These are phyloP conservation scores for Marmota monax DNA, from an alignment of 2,113 vertebrate species.

Conservation along the genomic window DNA sequence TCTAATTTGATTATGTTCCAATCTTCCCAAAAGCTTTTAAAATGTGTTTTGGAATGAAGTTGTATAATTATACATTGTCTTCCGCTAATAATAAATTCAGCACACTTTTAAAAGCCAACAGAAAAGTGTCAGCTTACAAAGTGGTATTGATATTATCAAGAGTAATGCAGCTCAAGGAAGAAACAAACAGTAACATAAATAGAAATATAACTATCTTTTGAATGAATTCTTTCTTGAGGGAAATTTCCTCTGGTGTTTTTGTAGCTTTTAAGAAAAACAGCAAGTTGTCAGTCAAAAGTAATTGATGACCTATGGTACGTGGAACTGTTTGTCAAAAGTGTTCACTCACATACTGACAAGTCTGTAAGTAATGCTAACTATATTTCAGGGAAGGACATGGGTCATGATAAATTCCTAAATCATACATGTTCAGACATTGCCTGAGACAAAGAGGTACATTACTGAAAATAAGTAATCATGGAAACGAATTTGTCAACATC, in stretches of 20 bases:
- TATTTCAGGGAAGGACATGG: neutral
- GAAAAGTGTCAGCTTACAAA: neutral
- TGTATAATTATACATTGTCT: slow-evolving; percentile 62
- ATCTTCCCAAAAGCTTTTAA: slow-evolving; percentile 47
- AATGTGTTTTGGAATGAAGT: slow-evolving; percentile 10
- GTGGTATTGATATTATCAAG: slow-evolving; percentile 24
- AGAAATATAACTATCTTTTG: neutral
- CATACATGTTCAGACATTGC: neutral
- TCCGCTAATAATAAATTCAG: slow-evolving; percentile 44
- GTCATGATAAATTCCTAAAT: neutral
- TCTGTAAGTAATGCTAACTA: neutral
- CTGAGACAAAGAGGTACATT: neutral
- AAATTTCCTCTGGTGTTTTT: neutral
- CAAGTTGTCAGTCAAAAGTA: neutral
- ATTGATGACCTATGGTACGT: neutral
- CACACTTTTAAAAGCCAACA: slow-evolving; percentile 31
- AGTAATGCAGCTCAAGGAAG: neutral
- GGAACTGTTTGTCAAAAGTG: neutral
- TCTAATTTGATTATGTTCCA: slow-evolving; percentile 64
- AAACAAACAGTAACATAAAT: slow-evolving; percentile 57
- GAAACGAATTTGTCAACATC: neutral
- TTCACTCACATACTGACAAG: neutral
- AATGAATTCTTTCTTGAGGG: neutral
- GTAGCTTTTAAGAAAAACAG: neutral
- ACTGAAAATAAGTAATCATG: neutral